Base-by-base conservation (phyloP, 1,140 invertebrate species). In the Myzus persicae region DNA sequence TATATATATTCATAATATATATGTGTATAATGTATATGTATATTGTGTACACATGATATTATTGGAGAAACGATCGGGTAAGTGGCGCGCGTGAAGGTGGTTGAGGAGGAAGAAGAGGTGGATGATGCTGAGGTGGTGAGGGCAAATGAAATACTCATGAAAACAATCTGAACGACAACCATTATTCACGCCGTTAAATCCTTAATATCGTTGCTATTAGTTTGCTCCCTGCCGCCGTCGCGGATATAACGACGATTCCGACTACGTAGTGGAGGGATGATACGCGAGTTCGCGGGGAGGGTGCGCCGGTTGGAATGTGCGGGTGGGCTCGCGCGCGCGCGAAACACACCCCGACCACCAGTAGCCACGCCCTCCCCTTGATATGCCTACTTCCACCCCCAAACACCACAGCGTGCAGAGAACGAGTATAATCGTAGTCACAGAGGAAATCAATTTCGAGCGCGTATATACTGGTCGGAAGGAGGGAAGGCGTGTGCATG, bases 111-210 rank as follows among this genome's bases (percentile, higher is more conserved):
- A 14, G 31, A 76, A 14, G 59, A n/a, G 59, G 31, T 2, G 59
- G n/a, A 67, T n/a, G 31, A 76, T 18, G n/a, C 59, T 9, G 59
- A 76, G 59, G 59, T n/a, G 59, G 59, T 36, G 89, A 40, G 38
- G 89, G 89, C 81, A 85, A 93, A 93, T 93, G 91, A 93, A 93
- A 93, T 93, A 93, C 91, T 93, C 91, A 85, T 93, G 91, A 93
- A 93, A 93, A 93, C 91, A 93, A 84, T 93, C 91, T 54, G 81
- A 93, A 93, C 91, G 81, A 93, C 91, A 85, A 93, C 91, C 91
- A 93, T 93, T 93, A 93, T 93, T 93, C 91, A 93, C 91, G 91
- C 91, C 91, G 91, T 93, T 93, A 93, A 93, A 93, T 84, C 91
- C 91, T 84, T 84, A 93, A 85, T 85, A 85, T 93, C 76, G 81